Evolutionary conservation across 2,113 vertebrate species (phyloP), one percentile per base, ranked within the genome.

Genomic region (Monopterus albus): DNA sequence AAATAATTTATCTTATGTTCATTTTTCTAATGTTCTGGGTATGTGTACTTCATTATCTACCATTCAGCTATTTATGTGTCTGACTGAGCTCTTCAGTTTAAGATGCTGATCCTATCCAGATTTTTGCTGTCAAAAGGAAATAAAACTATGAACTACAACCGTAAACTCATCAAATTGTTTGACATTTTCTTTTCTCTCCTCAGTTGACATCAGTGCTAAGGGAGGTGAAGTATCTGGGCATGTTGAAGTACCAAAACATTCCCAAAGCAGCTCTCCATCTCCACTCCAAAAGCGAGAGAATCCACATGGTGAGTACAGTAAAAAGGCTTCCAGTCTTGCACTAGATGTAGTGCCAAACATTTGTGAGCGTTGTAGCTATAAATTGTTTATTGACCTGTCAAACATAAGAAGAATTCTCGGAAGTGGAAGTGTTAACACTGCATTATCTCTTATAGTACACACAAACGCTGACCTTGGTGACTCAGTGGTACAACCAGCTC

Each of bases 181-280:
- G 4, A 18, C 4, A 33, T 33, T 68, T 56, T 64, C 11, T 77
- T 35, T 11, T 8, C 21, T 6, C 9, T 5, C 29, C 56, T 69
- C 76, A 93, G 91, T 29, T 96, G 82, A 94, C 91, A 56, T 91
- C 89, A 23, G 36, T 95, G 72, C 86, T 94, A 2, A 74, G 90
- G 50, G 89, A 93, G 64, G 84, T 91, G 42, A 94, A 93, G 75
- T 94, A 93, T 82, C 87, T 93, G 57, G 66, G 88, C 60, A 84
- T 93, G 82, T 72, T 92, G 81, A 95, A 93, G 84, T 66, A 78
- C 73, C 82, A 83, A 77, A 86, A 87, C 70, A 92, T 91, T 71
- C 79, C 87, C 9, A 42, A 91, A 77, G 88, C 89, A 89, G 92
- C 92, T 73, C 80, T 91, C 36, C 40, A 89, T 45, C 93, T 93